phyloP scores from a whole-genome alignment of 2,888 invertebrate genomes.

The Exephanes ischioxanthus region DNA sequence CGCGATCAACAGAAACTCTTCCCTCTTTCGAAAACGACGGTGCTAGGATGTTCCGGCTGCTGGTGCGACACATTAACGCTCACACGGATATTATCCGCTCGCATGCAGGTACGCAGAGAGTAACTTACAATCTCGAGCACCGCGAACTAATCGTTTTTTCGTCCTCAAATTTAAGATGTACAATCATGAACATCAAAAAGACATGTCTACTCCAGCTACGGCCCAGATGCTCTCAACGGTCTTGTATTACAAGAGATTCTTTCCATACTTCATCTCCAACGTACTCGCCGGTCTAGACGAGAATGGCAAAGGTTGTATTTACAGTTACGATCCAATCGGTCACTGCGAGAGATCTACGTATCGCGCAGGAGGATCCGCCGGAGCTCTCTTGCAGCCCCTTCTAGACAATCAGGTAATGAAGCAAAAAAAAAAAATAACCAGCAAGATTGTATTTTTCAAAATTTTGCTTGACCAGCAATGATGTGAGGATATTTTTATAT shows the following conservation, averaged over 20 bases:
- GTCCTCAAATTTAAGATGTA: slow-evolving; percentile 89
- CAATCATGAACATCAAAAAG: slow-evolving; percentile 96
- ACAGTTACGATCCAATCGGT: slow-evolving; percentile 98
- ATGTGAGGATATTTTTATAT: not conserved
- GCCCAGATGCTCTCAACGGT: slow-evolving; percentile 98
- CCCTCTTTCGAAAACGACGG: slow-evolving; percentile 91
- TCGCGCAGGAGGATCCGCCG: slow-evolving; percentile 96
- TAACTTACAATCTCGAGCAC: not conserved
- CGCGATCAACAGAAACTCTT: slow-evolving; percentile 96
- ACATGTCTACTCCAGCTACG: slow-evolving; percentile 96
- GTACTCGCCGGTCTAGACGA: slow-evolving; percentile 97
- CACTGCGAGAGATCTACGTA: slow-evolving; percentile 95
- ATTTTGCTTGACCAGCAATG: not conserved
- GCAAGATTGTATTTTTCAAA: not conserved
- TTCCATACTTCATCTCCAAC: slow-evolving; percentile 99
- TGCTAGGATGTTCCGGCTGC: slow-evolving; percentile 98
- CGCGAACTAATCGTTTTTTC: not conserved
- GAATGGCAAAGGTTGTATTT: slow-evolving; percentile 97
- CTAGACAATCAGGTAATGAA: slow-evolving; percentile 94
- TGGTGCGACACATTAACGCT: slow-evolving; percentile 98
- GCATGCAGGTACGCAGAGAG: slow-evolving; percentile 89
- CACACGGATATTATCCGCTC: slow-evolving; percentile 92
- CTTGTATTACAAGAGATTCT: slow-evolving; percentile 98
- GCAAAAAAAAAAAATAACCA: not conserved
- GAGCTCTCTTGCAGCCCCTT: slow-evolving; percentile 95